Base-by-base conservation (phyloP, 30 jellyfish, hydroid and myxozoan genomes). In the Hydra vulgaris region DNA sequence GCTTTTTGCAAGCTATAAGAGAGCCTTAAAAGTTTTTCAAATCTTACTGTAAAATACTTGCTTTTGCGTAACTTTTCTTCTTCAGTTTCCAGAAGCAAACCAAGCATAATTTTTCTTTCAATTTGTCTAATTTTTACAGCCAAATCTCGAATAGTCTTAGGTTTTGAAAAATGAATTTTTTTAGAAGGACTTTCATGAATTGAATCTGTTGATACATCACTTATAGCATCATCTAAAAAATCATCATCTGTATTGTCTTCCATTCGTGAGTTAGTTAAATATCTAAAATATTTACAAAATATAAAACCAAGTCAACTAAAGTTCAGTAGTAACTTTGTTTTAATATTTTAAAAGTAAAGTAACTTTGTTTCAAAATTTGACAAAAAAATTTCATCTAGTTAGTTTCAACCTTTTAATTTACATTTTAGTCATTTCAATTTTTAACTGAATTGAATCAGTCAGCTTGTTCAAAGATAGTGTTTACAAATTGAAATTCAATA, bases 181-280 rank as follows among this genome's bases (percentile, higher is more conserved):
- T 78, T 78, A 12, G 85, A 20, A 78, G 85, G 85, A 53, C 85
- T 78, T 78, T 78, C 85, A 19, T 78, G 85, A 18, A 78, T 52
- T 21, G 85, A 78, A 53, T 78, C 85, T 53, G 79, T 61, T 18
- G 79, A 54, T 15, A 19, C 55, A 54, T 78, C 85, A 78, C 85
- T 78, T 20, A 78, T 78, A 17, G 85, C 79, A 20, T 69, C 76
- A 53, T 78, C 85, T 77, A 75, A 25, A 70, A 75, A 75, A 17
- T 73, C 81, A 15, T 75, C 83, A 8, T 75, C 83, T 16, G 24
- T 15, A 0, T 1, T 70, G 21, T 75, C 83, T 75, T 75, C 83
- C 83, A 75, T 75, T 17, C 27, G 24, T 73, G 8, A 23, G n/a
- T 0, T 73, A 8, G 18, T 61, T 18, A 61, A n/a, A n/a, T 61